Percentiles rank a stretch among this genome's conserved stretches.
These are phyloP conservation scores for Chionoecetes opilio DNA, from an alignment of 1,140 invertebrate genomes.

Conservation along the genomic window DNA sequence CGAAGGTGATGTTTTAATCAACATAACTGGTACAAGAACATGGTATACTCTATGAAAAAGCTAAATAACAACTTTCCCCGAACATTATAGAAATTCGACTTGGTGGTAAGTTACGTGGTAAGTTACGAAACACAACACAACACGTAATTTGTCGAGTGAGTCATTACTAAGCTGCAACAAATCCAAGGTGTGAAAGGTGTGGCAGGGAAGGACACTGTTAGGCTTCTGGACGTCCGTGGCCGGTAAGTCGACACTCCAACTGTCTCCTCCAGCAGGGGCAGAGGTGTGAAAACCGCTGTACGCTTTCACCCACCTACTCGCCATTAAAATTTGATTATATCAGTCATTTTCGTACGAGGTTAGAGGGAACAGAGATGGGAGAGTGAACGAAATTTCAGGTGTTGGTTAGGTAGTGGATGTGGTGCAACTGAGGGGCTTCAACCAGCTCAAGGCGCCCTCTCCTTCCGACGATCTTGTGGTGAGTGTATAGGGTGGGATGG, in stretches of 20 bases:
- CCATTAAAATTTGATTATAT: background rate
- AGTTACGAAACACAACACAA: too few relatives aligned
- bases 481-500: background rate
- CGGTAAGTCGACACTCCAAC: constrained; percentile 60
- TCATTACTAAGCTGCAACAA: constrained; percentile 40
- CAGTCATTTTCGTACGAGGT: background rate
- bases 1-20: too few relatives aligned
- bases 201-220: constrained; percentile 37
- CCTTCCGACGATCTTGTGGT: constrained; percentile 13
- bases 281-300: constrained; percentile 68
- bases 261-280: constrained; percentile 60
- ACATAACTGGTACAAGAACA: too few relatives aligned
- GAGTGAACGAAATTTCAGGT: background rate
- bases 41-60: too few relatives aligned
- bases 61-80: too few relatives aligned
- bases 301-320: background rate
- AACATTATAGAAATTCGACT: too few relatives aligned
- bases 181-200: background rate
- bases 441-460: constrained; percentile 50
- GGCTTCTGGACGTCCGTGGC: constrained; percentile 36
- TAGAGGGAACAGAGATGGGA: too few relatives aligned
- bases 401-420: background rate
- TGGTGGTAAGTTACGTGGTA: too few relatives aligned
- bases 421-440: constrained; percentile 64
- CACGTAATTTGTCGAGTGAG: background rate